Conservation (phyloP, 2,113 vertebrate genomes). For the Phoenicopterus ruber region DNA sequence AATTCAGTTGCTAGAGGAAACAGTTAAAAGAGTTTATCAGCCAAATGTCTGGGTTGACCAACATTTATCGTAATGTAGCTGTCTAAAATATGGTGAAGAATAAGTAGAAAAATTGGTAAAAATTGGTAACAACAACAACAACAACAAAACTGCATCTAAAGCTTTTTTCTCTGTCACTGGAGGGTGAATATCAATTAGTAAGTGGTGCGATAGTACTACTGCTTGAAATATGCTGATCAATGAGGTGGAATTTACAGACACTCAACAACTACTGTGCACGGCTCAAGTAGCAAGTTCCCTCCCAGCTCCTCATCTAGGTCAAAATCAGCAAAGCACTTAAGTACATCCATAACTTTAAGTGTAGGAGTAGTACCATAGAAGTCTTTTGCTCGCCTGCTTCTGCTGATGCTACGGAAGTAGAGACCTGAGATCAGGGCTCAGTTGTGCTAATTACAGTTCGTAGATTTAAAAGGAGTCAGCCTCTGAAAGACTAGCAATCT, state of each 20-base stretch:
- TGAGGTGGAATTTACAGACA: background rate
- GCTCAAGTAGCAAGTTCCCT: background rate
- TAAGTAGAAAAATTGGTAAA: background rate
- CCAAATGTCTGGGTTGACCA: background rate
- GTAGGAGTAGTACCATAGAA: background rate
- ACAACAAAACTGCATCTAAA: background rate
- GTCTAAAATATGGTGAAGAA: background rate
- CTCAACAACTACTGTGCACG: background rate
- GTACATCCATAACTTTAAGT: background rate
- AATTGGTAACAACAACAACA: background rate
- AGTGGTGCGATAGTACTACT: background rate
- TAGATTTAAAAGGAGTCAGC: background rate
- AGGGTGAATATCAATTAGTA: conserved; percentile 38
- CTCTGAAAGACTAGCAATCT: background rate
- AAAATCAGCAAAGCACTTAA: conserved; percentile 13
- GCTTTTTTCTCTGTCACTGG: background rate
- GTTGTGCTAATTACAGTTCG: background rate
- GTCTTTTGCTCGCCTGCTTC: background rate
- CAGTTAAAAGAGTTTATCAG: background rate
- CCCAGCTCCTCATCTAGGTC: background rate
- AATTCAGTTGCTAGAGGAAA: background rate
- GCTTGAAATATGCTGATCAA: conserved; percentile 27
- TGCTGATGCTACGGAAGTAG: background rate
- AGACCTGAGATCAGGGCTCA: background rate
- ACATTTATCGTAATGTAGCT: background rate